Evolutionary conservation across 2,797 vertebrate genomes (phyloP).

Genomic region (Amphiprion clarkii): DNA sequence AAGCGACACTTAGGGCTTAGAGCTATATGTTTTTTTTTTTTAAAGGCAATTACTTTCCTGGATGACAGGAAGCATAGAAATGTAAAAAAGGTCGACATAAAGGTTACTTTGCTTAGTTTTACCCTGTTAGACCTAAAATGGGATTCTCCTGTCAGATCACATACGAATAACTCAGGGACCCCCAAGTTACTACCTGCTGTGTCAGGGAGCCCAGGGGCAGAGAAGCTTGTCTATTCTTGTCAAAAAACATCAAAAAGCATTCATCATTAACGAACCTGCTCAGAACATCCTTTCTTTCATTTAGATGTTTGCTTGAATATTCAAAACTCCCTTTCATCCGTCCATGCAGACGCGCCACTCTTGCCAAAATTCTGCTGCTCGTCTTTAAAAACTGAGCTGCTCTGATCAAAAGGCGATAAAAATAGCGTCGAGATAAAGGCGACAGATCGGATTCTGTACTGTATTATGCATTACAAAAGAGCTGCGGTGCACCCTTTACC

Average conservation of each 20-base stretch:
- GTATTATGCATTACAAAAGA: slow-evolving; percentile 64
- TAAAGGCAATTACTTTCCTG: background rate
- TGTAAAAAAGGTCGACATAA: background rate
- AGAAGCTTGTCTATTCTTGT: slow-evolving; percentile 29
- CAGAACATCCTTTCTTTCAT: slow-evolving; percentile 49
- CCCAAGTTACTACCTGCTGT: slow-evolving; percentile 22
- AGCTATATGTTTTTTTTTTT: background rate
- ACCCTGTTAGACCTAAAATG: background rate
- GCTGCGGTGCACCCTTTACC: slow-evolving; percentile 37
- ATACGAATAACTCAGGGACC: slow-evolving; percentile 31
- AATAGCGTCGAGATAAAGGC: slow-evolving; percentile 67
- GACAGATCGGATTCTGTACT: slow-evolving; percentile 49
- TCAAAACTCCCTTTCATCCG: slow-evolving; percentile 67
- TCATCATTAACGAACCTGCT: slow-evolving; percentile 58
- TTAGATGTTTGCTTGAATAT: slow-evolving; percentile 65
- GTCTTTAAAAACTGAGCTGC: slow-evolving; percentile 54
- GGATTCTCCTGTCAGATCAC: slow-evolving; percentile 7
- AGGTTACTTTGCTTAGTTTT: background rate
- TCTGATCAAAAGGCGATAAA: slow-evolving; percentile 69
- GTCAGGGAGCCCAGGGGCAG: slow-evolving; percentile 25
- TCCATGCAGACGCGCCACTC: slow-evolving; percentile 52
- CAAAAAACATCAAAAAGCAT: slow-evolving; percentile 59
- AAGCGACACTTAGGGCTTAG: background rate
- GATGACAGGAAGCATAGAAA: background rate
- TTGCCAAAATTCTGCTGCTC: slow-evolving; percentile 43